Conservation (phyloP, 2,113 vertebrate genomes). For the Stomatorhinus ivindoensis region DNA sequence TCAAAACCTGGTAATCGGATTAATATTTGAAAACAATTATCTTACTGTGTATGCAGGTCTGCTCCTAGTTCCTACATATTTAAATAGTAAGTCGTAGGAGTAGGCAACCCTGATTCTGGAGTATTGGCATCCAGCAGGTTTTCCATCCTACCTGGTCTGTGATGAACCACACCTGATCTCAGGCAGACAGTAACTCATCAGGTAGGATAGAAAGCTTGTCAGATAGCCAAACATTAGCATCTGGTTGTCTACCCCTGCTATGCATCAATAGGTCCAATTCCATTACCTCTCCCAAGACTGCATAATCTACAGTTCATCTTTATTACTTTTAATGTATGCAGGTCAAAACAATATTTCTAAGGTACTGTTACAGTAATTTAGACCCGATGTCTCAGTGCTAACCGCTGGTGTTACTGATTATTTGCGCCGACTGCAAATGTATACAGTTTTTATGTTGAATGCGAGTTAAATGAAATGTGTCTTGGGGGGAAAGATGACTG, state of each 20-base stretch:
- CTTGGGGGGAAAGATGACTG: background rate
- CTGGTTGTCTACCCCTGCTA: background rate
- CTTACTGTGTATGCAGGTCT: background rate
- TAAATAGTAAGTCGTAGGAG: background rate
- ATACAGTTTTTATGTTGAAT: conserved; percentile 5
- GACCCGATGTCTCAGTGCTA: background rate
- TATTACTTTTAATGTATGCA: background rate
- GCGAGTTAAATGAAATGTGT: conserved; percentile 11
- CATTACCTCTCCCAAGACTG: background rate
- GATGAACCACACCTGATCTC: background rate
- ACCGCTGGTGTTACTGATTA: background rate
- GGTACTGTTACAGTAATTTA: background rate
- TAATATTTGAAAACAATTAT: background rate
- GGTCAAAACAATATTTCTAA: background rate
- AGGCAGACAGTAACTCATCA: background rate
- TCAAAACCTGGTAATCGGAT: background rate
- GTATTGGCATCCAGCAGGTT: background rate
- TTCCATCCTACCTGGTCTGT: background rate
- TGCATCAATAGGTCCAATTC: background rate
- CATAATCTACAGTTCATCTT: background rate
- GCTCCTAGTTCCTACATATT: background rate
- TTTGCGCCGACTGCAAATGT: background rate
- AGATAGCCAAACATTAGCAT: background rate
- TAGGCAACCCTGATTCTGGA: background rate
- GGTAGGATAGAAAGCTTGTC: background rate